Percentiles rank a stretch among this genome's conserved stretches.
phyloP scores from a whole-genome alignment of 2,888 invertebrate species.

The Macrophya alboannulata region DNA sequence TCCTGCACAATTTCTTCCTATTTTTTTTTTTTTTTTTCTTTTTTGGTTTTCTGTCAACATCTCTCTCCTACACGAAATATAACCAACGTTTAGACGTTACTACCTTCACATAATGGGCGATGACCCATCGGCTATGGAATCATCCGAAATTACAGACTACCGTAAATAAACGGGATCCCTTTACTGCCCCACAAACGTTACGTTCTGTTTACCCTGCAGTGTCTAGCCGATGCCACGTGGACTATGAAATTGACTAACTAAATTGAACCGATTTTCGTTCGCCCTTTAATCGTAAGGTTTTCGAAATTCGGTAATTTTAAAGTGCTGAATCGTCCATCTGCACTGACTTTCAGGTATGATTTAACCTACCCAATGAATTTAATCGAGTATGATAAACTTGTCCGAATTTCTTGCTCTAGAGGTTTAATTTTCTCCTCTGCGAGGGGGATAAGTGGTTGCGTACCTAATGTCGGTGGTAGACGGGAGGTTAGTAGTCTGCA shows the following conservation, averaged over 20 bases:
- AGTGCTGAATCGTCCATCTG: neutral
- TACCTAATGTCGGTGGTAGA: neutral
- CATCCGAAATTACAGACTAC: neutral
- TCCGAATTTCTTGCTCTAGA: neutral
- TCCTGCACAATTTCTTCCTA: neutral
- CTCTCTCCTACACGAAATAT: neutral
- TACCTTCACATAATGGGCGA: neutral
- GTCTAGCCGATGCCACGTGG: neutral
- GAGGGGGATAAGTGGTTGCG: too few species aligned
- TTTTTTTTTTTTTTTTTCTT: neutral
- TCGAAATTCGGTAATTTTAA: neutral
- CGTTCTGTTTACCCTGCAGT: neutral
- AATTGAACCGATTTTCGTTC: neutral
- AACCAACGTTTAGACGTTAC: neutral
- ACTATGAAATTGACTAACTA: neutral
- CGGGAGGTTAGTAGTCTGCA: slow-evolving; percentile 55
- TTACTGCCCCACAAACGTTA: neutral
- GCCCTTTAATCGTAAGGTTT: neutral
- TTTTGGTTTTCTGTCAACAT: neutral
- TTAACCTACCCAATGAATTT: neutral
- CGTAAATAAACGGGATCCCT: slow-evolving; percentile 16
- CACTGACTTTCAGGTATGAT: neutral
- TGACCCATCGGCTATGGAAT: neutral
- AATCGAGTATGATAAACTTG: slow-evolving; percentile 15
- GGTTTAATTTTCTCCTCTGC: neutral